Base-by-base conservation (phyloP, 2,797 vertebrate species). In the Chiroxiphia lanceolata region DNA sequence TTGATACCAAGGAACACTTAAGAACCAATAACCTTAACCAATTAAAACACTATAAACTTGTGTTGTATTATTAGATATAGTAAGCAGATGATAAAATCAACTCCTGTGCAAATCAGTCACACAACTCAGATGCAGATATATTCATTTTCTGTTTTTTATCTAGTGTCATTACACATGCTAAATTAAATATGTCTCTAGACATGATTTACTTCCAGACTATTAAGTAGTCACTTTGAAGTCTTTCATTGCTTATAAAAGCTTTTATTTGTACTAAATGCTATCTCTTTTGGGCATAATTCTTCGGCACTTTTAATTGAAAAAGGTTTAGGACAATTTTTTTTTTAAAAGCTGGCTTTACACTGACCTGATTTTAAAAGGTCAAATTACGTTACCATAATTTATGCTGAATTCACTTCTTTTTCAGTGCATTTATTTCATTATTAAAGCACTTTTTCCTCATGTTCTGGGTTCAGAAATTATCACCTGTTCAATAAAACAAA, bases 1-100 rank as follows among this genome's bases (percentile, higher is more conserved):
- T 85, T 74, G 63, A 88, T 93, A 87, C 67, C 61, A 83, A 77
- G 85, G 33, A 86, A 57, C 40, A 90, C 89, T 93, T 93, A 90
- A 92, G 69, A 91, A 57, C 56, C 70, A 89, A 78, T 67, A 95
- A 76, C 44, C 36, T 87, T 63, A 94, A 84, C 56, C 60, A 95
- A 65, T 96, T 90, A 95, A 88, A 65, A 83, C 6, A 31, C 34
- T 67, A 60, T 91, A 87, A 86, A 91, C 53, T 72, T 83, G 25
- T 91, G 26, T 67, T 70, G 21, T 57, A 51, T 86, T 94, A 91
- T 91, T 84, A 89, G 50, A 77, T 54, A 79, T 12, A 91, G 81
- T 54, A 83, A 80, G 31, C 22, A 82, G 60, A 72, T 69, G 50
- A 89, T 68, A 85, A 91, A 95, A 93, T 89, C 70, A 81, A 13